A percentile compares a stretch with the other conserved stretches of the same genome.
Evolutionary conservation across 2,888 invertebrate species (phyloP).

Genomic region (Belgica antarctica): DNA sequence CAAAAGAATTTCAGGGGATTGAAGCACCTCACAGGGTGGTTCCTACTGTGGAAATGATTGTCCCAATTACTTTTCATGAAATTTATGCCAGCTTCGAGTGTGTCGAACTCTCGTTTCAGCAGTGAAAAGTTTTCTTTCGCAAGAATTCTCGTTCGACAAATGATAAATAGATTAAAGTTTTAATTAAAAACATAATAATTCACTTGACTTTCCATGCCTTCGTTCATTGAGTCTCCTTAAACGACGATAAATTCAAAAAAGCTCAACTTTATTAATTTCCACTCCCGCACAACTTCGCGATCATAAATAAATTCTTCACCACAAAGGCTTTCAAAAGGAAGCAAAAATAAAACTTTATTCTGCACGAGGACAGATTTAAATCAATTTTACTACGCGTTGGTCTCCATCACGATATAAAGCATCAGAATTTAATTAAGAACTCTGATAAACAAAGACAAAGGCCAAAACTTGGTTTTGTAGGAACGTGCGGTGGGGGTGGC

Average conservation of each 20-base stretch:
- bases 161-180: constrained; percentile 36
- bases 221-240: background rate
- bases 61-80: too few relatives aligned
- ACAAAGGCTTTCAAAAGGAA: background rate
- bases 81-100: too few relatives aligned
- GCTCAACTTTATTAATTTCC: background rate
- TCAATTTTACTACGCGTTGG: background rate
- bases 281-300: background rate
- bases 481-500: too few relatives aligned
- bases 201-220: background rate
- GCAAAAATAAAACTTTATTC: too few relatives aligned
- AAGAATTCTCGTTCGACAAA: background rate
- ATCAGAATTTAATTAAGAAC: constrained; percentile 25
- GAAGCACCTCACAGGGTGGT: too few relatives aligned
- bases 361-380: background rate
- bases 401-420: background rate
- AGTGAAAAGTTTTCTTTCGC: too few relatives aligned
- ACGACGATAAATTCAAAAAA: background rate
- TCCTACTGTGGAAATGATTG: too few relatives aligned
- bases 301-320: constrained; percentile 1
- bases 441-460: background rate
- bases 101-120: too few relatives aligned
- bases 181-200: constrained; percentile 36
- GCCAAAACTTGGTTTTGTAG: too few relatives aligned
- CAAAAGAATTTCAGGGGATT: too few relatives aligned